Base-by-base conservation (phyloP, 1,140 invertebrate species). In the Achatina immaculata region DNA sequence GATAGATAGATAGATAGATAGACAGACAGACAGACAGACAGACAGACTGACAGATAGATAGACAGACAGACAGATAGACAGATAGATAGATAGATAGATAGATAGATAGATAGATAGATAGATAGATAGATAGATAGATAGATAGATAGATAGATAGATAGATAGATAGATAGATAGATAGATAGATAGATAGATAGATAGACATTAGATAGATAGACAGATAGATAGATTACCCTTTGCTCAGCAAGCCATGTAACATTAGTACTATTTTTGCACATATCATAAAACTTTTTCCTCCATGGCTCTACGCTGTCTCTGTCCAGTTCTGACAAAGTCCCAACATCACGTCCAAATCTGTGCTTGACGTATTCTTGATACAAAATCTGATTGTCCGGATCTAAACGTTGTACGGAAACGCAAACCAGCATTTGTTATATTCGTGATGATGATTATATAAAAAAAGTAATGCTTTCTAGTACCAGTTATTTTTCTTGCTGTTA, bases 211-310 rank as follows among this genome's bases (percentile, higher is more conserved):
- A 31, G n/a, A 14, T 66, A 36, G 62, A 9, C n/a, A 36, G 62
- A 14, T 66, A n/a, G n/a, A 11, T 36, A 9, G n/a, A n/a, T 51
- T 21, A 76, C 74, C 36, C 36, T 45, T 62, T 42, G 31, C 21
- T 38, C n/a, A 19, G 34, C 7, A 0, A 76, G 51, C 48, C 34
- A 40, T 9, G 58, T 65, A 14, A 24, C 1, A 21, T 73, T 73
- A 36, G 55, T 40, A 62, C 38, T 58, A 36, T 76, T 76, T 16
- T 62, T 6, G 24, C 74, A 76, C 48, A 62, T 76, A 24, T 62
- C 55, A 65, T 55, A 76, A n/a, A 24, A 76, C 34, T 55, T 76
- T 43, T 76, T 76, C 74, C 74, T 76, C 74, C 74, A 76, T 2
- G 48, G 51, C 36, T 76, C 74, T 24, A 76, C 55, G 3, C 62